Evolutionary conservation across 1,140 invertebrate genomes (phyloP), one percentile per base, ranked within the genome.

Genomic region (Euschistus heros): DNA sequence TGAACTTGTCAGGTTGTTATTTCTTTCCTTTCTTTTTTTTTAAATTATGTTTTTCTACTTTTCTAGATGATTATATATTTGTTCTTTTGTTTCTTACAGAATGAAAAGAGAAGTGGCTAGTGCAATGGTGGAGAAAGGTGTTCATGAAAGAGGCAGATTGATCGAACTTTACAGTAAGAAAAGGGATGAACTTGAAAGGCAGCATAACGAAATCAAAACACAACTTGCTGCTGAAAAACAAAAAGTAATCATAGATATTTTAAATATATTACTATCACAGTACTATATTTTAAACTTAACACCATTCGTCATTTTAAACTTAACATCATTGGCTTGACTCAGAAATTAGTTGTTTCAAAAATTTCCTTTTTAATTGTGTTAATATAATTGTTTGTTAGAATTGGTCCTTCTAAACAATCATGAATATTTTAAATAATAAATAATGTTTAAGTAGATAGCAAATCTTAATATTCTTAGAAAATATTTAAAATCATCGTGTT

Each of bases 121-220:
- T 66, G 82, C 84, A 52, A 86, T 90, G 2, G 89, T 92, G 47
- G 87, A 89, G 70, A 85, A 87, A 66, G 90, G 89, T 30, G 89
- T 92, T 42, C 83, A 85, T 26, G 90, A 92, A 76, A 82, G 89
- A 37, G 84, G 86, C 44, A 83, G 86, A 63, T 76, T 92, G 60
- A 84, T 83, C 65, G 79, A 87, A 71, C 80, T 86, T 57, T 91
- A 87, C 70, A 83, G 89, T 60, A 84, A 84, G 69, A 86, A 86
- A 50, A 83, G 82, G 69, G 82, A 89, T 69, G 85, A 89, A 66
- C 76, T 92, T 5, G 82, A 85, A 72, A 85, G 84, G 69, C 81
- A 88, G 68, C 88, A 92, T 72, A 88, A 92, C 72, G 80, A 83
- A 68, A 86, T 93, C 59, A 81, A 81, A 66, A 80, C 80, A 67